Conservation (phyloP, 2,888 invertebrate genomes). For the Smittia aterrima region DNA sequence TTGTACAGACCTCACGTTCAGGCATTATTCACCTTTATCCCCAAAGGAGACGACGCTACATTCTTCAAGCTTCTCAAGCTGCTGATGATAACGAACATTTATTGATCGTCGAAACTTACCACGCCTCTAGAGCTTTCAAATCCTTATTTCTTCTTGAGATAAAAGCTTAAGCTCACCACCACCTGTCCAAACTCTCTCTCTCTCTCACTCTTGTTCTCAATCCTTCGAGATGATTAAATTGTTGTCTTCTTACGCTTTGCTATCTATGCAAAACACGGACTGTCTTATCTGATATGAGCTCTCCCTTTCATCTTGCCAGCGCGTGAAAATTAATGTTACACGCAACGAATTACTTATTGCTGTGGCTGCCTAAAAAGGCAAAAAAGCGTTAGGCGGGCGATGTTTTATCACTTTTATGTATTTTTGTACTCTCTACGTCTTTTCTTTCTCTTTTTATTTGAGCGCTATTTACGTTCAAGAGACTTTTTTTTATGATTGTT, state of each 20-base stretch:
- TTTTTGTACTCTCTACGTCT: too few relatives aligned
- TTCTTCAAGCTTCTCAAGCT: neutral
- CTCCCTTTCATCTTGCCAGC: neutral
- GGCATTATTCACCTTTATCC: conserved; percentile 27
- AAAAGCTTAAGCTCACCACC: too few relatives aligned
- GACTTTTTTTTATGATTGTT: conserved; percentile 23
- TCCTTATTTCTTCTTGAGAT: too few relatives aligned
- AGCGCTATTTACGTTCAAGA: neutral
- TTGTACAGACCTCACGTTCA: conserved; percentile 33
- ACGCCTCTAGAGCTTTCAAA: too few relatives aligned
- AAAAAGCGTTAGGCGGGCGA: conserved; percentile 13
- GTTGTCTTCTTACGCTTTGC: neutral
- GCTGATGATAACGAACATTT: too few relatives aligned
- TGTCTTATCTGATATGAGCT: neutral
- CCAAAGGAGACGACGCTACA: neutral
- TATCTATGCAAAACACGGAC: neutral
- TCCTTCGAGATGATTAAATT: neutral
- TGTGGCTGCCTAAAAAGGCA: neutral
- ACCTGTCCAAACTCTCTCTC: too few relatives aligned
- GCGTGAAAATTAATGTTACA: conserved; percentile 5
- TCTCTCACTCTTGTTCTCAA: too few relatives aligned
- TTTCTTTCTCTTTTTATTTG: neutral
- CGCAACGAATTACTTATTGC: conserved; percentile 1
- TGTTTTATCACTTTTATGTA: conserved; percentile 32
- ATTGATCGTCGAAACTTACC: too few relatives aligned